These are phyloP conservation scores for Iselma pallidipennis DNA, from an alignment of 2,888 invertebrate genomes.

Conservation along the genomic window DNA sequence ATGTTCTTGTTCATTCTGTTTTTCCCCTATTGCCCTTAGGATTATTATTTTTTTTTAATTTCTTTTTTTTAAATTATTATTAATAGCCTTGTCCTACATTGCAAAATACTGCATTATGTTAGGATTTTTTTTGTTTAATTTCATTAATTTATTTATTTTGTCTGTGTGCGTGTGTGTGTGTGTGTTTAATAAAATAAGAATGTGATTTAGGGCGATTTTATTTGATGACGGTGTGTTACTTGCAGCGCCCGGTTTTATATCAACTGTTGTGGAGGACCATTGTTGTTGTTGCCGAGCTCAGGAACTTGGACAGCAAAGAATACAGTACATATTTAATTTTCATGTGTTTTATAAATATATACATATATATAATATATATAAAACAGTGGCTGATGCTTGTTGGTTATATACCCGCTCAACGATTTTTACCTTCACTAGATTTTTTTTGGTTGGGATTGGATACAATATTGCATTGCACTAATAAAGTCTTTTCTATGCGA, in stretches of 20 bases:
- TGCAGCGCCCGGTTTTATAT: conserved; percentile 54
- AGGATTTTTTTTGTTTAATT: not conserved
- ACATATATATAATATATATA: not conserved
- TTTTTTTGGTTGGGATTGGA: conserved; percentile 54
- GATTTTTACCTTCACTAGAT: conserved; percentile 58
- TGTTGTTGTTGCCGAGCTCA: conserved; percentile 28
- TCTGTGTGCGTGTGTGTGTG: too few species aligned
- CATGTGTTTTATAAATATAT: conserved; percentile 51
- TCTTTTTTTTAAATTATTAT: conserved; percentile 33
- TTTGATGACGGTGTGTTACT: conserved; percentile 56
- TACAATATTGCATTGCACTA: conserved; percentile 50
- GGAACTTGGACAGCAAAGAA: conserved; percentile 45
- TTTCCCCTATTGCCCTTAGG: conserved; percentile 18
- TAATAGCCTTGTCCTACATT: conserved; percentile 57
- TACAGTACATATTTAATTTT: conserved; percentile 59
- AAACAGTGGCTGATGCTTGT: conserved; percentile 59
- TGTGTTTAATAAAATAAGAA: conserved; percentile 41
- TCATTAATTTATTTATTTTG: conserved; percentile 14
- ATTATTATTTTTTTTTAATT: not conserved
- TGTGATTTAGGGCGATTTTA: conserved; percentile 49
- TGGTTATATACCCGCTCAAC: conserved; percentile 57
- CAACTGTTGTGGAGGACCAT: conserved; percentile 47
- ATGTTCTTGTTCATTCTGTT: conserved; percentile 50
- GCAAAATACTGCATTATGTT: conserved; percentile 51
- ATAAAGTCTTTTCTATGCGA: too few species aligned